Percentiles rank a stretch among this genome's conserved stretches.
Conservation (phyloP, 2,797 vertebrate genomes). For the Paedocypris micromegethes region DNA sequence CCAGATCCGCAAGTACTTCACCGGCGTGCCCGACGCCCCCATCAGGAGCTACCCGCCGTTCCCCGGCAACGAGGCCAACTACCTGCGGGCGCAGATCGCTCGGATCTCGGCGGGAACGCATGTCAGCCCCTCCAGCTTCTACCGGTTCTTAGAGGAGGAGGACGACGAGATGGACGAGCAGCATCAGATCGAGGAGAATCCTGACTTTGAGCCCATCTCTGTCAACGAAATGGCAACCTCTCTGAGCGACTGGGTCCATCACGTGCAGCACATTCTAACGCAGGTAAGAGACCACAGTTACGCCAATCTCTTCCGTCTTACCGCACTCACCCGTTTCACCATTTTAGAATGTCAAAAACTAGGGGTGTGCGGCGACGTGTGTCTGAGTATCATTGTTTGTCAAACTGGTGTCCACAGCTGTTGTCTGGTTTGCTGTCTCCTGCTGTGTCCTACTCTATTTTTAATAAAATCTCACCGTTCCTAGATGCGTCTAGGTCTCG, state of each 20-base stretch:
- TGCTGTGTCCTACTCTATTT: too few relatives aligned
- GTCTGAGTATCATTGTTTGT: too few relatives aligned
- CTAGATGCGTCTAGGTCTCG: too few relatives aligned
- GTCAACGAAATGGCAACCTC: slow-evolving; percentile 76
- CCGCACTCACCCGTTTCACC: too few relatives aligned
- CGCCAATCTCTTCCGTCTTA: not conserved
- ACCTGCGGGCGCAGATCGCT: slow-evolving; percentile 88
- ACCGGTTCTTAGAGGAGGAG: slow-evolving; percentile 74
- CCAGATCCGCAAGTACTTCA: slow-evolving; percentile 85
- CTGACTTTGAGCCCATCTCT: slow-evolving; percentile 80
- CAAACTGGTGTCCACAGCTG: too few relatives aligned
- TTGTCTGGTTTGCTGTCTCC: too few relatives aligned
- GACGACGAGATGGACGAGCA: slow-evolving; percentile 75
- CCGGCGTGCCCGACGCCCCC: slow-evolving; percentile 75
- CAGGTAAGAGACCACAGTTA: slow-evolving; percentile 70
- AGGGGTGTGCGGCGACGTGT: too few relatives aligned
- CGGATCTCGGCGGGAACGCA: slow-evolving; percentile 90
- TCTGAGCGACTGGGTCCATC: slow-evolving; percentile 84
- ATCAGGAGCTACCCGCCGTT: slow-evolving; percentile 87
- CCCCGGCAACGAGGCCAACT: slow-evolving; percentile 86
- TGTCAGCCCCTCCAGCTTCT: slow-evolving; percentile 84
- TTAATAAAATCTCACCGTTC: too few relatives aligned
- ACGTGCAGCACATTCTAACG: slow-evolving; percentile 78
- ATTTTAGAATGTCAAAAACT: too few relatives aligned
- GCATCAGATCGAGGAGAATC: slow-evolving; percentile 76